These are phyloP conservation scores for Xiphias gladius DNA, from an alignment of 2,113 vertebrate species.

Conservation along the genomic window DNA sequence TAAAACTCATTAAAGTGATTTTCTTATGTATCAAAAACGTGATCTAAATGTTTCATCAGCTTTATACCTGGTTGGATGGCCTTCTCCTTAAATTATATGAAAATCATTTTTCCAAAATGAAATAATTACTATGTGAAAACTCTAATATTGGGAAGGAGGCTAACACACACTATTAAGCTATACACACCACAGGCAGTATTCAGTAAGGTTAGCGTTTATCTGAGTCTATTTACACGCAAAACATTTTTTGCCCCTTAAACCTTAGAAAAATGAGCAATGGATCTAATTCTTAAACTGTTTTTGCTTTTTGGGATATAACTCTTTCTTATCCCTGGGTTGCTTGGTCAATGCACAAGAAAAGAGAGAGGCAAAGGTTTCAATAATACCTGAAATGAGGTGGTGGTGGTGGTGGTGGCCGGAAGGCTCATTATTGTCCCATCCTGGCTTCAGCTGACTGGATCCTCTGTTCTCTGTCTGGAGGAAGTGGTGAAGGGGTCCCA, in stretches of 20 bases:
- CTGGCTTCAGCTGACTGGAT: constrained; percentile 78
- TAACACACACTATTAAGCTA: not conserved
- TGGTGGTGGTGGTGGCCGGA: constrained; percentile 62
- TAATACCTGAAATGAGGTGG: constrained; percentile 76
- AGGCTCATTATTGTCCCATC: constrained; percentile 80
- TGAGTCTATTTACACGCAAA: not conserved
- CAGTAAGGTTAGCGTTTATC: not conserved
- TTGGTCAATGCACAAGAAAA: constrained; percentile 36
- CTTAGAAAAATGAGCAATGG: not conserved
- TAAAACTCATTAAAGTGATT: not conserved
- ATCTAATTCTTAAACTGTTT: not conserved
- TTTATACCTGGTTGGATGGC: not conserved
- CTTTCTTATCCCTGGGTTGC: not conserved
- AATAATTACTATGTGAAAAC: not conserved
- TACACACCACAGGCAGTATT: not conserved
- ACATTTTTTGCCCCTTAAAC: not conserved
- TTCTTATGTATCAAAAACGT: not conserved
- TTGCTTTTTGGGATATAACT: constrained; percentile 17
- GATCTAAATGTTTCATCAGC: not conserved
- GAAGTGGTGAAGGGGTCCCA: constrained; percentile 83
- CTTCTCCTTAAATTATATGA: not conserved
- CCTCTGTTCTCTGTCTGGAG: constrained; percentile 82
- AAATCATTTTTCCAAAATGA: not conserved
- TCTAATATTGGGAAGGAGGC: not conserved
- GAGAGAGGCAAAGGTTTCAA: constrained; percentile 49